Base-by-base conservation (phyloP, 2,888 invertebrate genomes). In the Dryomyza anilis region DNA sequence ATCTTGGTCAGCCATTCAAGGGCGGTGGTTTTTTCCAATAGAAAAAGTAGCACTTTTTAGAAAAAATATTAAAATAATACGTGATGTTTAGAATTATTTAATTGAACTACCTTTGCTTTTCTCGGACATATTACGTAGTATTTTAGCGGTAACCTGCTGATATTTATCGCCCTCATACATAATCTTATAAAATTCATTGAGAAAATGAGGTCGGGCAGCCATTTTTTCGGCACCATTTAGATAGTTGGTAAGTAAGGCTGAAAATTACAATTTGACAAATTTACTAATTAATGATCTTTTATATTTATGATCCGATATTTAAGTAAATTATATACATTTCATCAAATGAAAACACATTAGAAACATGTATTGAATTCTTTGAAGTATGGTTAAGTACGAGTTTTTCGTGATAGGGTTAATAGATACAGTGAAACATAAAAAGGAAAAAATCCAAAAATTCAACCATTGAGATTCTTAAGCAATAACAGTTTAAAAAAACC, bases 111-210 rank as follows among this genome's bases (percentile, higher is more conserved):
- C 74, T n/a, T 72, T 69, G 0, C 72, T 65, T 23, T 79, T 74
- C 23, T 72, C 66, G 0, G 73, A 72, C 7, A 79, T 67, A 66
- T 75, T 73, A 0, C 74, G 68, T 14, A 80, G 59, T 29, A 79
- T 76, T 64, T 76, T 75, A 0, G 74, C 69, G 1, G 73, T 66
- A 3, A 74, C 43, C 10, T 73, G 67, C 7, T 58, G 21, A 27
- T 61, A 7, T 1, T 57, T 3, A 5, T 73, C 73, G 3, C 63
- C 64, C 7, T 63, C 39, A 0, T 53, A 23, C 1, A 78, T 14
- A n/a, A 79, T 77, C 60, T 59, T 68, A 30, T 79, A 80, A 25
- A 80, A 74, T 29, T 78, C 74, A 4, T 69, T 59, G 25, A 74
- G 55, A n/a, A 80, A 56, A 27, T 74, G 73, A 48, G 70, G 67